Conservation (phyloP, 2,113 vertebrate species). For the Tachycineta bicolor region DNA sequence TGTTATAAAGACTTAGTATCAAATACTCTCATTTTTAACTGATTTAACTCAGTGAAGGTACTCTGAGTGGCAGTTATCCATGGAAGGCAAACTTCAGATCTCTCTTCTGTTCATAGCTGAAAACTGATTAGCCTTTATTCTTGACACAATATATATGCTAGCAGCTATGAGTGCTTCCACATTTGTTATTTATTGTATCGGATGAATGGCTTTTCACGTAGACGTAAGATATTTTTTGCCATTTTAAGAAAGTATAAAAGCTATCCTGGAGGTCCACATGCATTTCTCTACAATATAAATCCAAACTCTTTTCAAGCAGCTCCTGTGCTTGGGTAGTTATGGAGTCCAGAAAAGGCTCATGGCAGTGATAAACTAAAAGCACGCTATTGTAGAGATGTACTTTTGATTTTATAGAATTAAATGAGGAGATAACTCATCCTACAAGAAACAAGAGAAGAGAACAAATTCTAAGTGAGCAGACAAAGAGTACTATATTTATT, state of each 20-base stretch:
- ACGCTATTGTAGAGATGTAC: background rate
- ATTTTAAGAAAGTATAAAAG: background rate
- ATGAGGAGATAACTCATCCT: background rate
- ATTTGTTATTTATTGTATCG: background rate
- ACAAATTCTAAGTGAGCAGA: background rate
- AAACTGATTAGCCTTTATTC: background rate
- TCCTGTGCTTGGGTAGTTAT: background rate
- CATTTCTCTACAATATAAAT: background rate
- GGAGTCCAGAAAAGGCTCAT: background rate
- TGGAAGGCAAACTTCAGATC: background rate
- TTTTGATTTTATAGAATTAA: conserved; percentile 12
- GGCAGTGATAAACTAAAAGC: background rate
- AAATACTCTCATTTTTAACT: background rate
- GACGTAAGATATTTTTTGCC: background rate
- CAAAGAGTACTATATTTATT: background rate
- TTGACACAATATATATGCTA: background rate
- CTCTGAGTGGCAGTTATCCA: background rate
- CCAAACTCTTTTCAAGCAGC: background rate
- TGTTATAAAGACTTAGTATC: background rate
- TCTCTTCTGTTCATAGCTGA: background rate
- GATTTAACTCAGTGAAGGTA: background rate
- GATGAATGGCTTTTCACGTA: background rate
- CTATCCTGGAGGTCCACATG: background rate
- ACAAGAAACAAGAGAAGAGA: background rate
- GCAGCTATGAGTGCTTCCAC: background rate